These are phyloP conservation scores for Leucophenga varia DNA, from an alignment of 1,140 invertebrate species.

Conservation along the genomic window DNA sequence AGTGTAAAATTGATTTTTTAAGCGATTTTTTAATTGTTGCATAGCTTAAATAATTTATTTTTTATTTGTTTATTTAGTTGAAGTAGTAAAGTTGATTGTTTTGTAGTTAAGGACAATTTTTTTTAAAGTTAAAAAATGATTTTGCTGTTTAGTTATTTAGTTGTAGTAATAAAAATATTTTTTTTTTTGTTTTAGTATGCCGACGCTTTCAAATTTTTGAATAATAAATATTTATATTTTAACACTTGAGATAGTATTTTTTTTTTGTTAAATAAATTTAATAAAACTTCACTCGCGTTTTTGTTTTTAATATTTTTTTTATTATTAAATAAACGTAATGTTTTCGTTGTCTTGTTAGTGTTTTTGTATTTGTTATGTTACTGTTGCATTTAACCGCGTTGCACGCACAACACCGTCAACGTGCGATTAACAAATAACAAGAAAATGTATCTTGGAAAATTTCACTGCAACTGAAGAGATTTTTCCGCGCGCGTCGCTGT, in stretches of 20 bases:
- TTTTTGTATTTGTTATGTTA: conserved; percentile 19
- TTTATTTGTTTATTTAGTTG: conserved; percentile 5
- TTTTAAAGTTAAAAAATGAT: not conserved
- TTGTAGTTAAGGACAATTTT: too few species aligned
- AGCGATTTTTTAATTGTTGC: conserved; percentile 1
- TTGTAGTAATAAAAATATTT: conserved; percentile 2
- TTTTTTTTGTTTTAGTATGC: not conserved
- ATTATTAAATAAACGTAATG: too few species aligned
- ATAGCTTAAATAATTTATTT: not conserved
- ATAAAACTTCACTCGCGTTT: not conserved
- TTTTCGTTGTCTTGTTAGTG: conserved; percentile 8
- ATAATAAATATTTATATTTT: not conserved
- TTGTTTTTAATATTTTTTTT: too few species aligned
- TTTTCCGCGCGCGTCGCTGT: too few species aligned
- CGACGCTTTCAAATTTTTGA: not conserved
- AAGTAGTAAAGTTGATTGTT: not conserved
- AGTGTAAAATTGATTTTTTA: not conserved
- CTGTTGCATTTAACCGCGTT: conserved; percentile 9
- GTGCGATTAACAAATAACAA: conserved; percentile 54
- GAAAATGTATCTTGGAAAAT: conserved; percentile 51
- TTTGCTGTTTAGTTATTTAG: not conserved
- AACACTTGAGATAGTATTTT: not conserved
- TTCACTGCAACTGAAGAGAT: conserved; percentile 30
- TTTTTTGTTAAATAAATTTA: not conserved
- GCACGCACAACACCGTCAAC: conserved; percentile 40